Percentiles rank a stretch among this genome's conserved stretches.
Evolutionary conservation across 2,888 invertebrate genomes (phyloP).

Genomic region (Arge pagana): DNA sequence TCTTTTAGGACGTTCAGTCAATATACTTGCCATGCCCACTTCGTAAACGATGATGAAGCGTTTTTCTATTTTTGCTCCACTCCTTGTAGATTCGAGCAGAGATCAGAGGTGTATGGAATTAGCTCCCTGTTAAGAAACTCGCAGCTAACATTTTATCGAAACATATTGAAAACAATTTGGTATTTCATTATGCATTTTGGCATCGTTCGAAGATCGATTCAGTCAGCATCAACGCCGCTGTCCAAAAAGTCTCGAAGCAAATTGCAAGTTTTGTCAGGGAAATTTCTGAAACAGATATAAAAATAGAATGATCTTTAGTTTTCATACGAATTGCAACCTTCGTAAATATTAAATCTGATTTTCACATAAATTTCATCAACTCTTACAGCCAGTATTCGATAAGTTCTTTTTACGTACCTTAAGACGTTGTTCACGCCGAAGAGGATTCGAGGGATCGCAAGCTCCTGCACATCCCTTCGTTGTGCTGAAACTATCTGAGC

Average conservation of each 20-base stretch:
- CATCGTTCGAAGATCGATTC: too few species aligned
- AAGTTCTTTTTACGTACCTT: too few species aligned
- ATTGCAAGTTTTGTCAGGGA: conserved; percentile 63
- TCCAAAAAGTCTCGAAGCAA: conserved; percentile 68
- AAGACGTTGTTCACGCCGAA: conserved; percentile 61
- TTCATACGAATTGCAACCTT: not conserved
- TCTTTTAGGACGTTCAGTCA: too few species aligned
- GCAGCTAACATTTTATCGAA: too few species aligned
- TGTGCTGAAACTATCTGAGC: conserved; percentile 71
- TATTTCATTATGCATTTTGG: conserved; percentile 5
- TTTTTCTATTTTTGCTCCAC: too few species aligned
- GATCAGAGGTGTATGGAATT: too few species aligned
- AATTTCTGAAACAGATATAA: conserved; percentile 57
- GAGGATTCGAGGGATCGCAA: conserved; percentile 68
- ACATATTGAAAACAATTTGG: not conserved
- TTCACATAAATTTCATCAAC: not conserved
- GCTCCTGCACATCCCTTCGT: conserved; percentile 65
- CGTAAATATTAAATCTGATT: conserved; percentile 6
- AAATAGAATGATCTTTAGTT: conserved; percentile 19
- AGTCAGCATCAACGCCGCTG: conserved; percentile 66
- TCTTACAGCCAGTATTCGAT: too few species aligned
- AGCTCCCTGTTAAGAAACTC: too few species aligned
- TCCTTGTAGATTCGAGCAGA: too few species aligned
- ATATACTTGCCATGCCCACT: too few species aligned
- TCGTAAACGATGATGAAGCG: too few species aligned